Evolutionary conservation across 1,140 invertebrate genomes (phyloP).

Genomic region (Drosophila sp.): DNA sequence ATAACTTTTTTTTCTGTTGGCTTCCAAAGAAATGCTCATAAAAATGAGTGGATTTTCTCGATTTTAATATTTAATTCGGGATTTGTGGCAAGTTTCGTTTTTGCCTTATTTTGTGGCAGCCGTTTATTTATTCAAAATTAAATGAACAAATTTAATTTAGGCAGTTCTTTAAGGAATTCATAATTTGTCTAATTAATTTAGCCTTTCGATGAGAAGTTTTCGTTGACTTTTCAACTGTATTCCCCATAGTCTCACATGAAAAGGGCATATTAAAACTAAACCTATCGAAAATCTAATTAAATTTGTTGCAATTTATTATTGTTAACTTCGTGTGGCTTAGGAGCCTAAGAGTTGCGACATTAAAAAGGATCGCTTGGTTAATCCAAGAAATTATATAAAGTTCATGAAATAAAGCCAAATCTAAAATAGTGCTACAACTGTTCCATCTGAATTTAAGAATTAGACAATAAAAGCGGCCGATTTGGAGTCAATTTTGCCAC

Average conservation of each 20-base stretch:
- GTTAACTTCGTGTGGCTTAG: too few species aligned
- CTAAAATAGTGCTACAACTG: constrained; percentile 33
- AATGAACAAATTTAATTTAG: background rate
- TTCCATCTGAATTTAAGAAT: constrained; percentile 27
- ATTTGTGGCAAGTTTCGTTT: constrained; percentile 39
- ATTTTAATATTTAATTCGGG: constrained; percentile 75
- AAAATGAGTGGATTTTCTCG: constrained; percentile 62
- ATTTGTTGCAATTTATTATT: too few species aligned
- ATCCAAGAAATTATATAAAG: too few species aligned
- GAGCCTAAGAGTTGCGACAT: too few species aligned
- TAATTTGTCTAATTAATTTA: too few species aligned
- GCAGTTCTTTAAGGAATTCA: background rate
- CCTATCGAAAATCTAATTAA: too few species aligned
- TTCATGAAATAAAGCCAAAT: constrained; percentile 26
- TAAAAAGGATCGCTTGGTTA: too few species aligned
- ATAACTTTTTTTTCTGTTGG: constrained; percentile 29
- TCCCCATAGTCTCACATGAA: too few species aligned
- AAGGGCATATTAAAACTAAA: too few species aligned
- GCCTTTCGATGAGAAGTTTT: too few species aligned
- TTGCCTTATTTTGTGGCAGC: background rate
- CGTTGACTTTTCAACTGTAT: too few species aligned
- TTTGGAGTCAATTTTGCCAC: constrained; percentile 86
- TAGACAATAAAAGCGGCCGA: constrained; percentile 88
- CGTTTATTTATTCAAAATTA: constrained; percentile 45
- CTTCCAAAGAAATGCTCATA: constrained; percentile 44